Percentiles rank a stretch among this genome's conserved stretches.
phyloP scores from a whole-genome alignment of 2,888 invertebrate species.

The Dioctria rufipes region DNA sequence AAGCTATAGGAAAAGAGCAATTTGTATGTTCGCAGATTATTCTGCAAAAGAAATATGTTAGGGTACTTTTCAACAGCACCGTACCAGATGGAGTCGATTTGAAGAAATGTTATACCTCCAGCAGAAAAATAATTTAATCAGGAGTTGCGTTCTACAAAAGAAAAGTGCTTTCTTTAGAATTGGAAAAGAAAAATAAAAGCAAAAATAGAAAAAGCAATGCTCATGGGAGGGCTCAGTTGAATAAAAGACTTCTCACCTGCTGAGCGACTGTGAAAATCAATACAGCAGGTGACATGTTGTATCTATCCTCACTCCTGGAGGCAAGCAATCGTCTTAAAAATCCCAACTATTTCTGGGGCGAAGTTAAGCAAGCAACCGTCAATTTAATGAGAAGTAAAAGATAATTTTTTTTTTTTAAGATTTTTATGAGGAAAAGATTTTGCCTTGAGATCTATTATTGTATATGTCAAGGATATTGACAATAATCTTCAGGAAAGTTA shows the following conservation, averaged over 20 bases:
- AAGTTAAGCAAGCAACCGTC: not conserved
- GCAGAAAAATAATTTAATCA: slow-evolving; percentile 41
- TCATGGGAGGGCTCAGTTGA: slow-evolving; percentile 14
- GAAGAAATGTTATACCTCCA: not conserved
- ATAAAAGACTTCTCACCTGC: slow-evolving; percentile 31
- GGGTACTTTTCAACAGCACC: too few relatives aligned
- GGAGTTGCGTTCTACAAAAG: not conserved
- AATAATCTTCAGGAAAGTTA: not conserved
- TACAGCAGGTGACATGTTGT: slow-evolving; percentile 7
- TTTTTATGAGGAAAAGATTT: not conserved
- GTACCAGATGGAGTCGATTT: not conserved
- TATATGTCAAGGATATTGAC: slow-evolving; percentile 1
- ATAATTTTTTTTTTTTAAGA: not conserved
- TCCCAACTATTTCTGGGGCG: not conserved
- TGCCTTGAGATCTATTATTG: not conserved
- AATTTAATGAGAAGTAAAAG: slow-evolving; percentile 1
- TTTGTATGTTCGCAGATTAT: too few relatives aligned
- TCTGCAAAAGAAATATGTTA: too few relatives aligned
- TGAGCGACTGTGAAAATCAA: slow-evolving; percentile 30
- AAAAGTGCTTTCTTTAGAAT: not conserved
- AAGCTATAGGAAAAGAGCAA: too few relatives aligned
- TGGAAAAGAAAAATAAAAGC: not conserved
- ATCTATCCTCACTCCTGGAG: not conserved
- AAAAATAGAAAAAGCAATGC: not conserved
- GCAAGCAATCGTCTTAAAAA: not conserved